Conservation (phyloP, 30 jellyfish, hydroid and myxozoan species). For the Sanderia malayensis region DNA sequence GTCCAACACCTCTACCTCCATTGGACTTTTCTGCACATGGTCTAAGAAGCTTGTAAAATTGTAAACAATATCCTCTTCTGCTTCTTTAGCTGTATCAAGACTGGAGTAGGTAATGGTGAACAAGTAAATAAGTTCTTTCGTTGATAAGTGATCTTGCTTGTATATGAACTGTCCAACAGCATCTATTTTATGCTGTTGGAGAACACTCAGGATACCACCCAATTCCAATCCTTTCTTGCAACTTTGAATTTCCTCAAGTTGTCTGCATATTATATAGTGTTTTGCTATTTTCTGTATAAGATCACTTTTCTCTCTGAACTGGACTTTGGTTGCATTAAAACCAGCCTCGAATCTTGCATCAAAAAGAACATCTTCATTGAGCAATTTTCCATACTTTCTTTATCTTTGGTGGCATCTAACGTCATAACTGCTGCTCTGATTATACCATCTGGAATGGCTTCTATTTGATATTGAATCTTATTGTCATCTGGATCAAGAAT, state of each 20-base stretch:
- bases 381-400: slow-evolving; percentile 19
- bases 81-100: no score
- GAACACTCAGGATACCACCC: no score
- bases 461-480: not conserved
- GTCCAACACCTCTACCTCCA: not conserved
- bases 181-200: no score
- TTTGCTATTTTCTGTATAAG: no score
- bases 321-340: not conserved
- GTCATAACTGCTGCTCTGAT: slow-evolving; percentile 6
- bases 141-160: no score
- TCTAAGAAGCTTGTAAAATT: not conserved
- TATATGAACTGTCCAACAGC: no score
- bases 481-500: slow-evolving; percentile 24
- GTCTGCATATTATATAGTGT: no score
- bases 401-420: slow-evolving; percentile 5
- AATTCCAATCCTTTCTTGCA: no score
- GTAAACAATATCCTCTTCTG: no score
- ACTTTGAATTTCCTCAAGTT: no score
- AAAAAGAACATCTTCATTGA: slow-evolving; percentile 1
- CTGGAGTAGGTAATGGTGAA: no score
- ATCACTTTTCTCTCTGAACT: not conserved
- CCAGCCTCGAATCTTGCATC: slow-evolving; percentile 26
- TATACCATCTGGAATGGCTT: slow-evolving; percentile 12
- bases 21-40: not conserved
- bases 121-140: no score